Conservation (phyloP, 1,140 invertebrate species). For the Pseudoatta argentina region DNA sequence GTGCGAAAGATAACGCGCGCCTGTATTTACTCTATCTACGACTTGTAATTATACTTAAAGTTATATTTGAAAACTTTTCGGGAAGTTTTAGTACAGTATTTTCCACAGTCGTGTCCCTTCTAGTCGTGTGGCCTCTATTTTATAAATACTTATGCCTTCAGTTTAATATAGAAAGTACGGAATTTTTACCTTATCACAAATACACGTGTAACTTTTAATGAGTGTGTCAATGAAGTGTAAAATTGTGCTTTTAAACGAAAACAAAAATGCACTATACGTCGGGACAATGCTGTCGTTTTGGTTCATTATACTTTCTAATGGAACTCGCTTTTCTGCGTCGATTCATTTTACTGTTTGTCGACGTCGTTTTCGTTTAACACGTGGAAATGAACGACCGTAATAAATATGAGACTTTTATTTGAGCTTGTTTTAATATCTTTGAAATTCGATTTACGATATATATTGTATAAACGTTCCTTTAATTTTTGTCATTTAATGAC, state of each 20-base stretch:
- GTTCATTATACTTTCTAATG: slow-evolving; percentile 68
- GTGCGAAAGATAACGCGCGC: slow-evolving; percentile 55
- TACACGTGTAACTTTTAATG: slow-evolving; percentile 34
- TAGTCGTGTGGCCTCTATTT: neutral
- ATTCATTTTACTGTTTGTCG: slow-evolving; percentile 56
- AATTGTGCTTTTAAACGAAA: slow-evolving; percentile 39
- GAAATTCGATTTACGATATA: neutral
- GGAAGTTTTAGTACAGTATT: slow-evolving; percentile 9
- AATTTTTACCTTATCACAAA: slow-evolving; percentile 12
- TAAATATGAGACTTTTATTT: slow-evolving; percentile 50
- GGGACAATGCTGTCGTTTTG: neutral
- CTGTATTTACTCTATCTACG: neutral
- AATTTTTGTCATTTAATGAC: neutral
- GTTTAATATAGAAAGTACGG: neutral
- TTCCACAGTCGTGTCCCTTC: neutral
- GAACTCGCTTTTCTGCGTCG: slow-evolving; percentile 48
- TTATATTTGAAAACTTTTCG: slow-evolving; percentile 4
- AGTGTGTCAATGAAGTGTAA: slow-evolving; percentile 13
- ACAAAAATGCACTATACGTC: slow-evolving; percentile 6
- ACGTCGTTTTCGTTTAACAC: slow-evolving; percentile 47
- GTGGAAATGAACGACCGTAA: slow-evolving; percentile 6
- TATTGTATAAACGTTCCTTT: neutral
- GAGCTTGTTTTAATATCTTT: slow-evolving; percentile 3
- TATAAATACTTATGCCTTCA: neutral
- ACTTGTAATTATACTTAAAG: slow-evolving; percentile 19